Base-by-base conservation (phyloP, 1,140 invertebrate species). In the Zaprionus taronus region DNA sequence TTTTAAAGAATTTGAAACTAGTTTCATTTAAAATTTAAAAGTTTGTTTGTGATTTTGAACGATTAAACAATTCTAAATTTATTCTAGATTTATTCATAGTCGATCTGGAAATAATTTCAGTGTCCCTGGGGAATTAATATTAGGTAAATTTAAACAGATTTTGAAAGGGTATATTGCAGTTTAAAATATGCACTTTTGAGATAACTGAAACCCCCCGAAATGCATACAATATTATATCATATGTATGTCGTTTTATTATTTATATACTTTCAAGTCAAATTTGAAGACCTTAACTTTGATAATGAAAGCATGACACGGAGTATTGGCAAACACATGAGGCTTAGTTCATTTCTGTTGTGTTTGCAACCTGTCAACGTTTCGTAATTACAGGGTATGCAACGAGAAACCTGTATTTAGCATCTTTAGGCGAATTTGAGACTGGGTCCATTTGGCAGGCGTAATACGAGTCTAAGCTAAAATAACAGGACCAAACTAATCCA, bases 401-500 rank as follows among this genome's bases (percentile, higher is more conserved):
- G 55, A 60, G 12, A 63, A 68, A 60, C 66, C 51, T 41, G 14
- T 26, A 61, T 51, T 51, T 14, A 24, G n/a, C 0, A 0, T 51
- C 47, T 51, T 14, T 51, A 20, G 47, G 12, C 34, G 26, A 49
- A 68, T 17, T 60, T 36, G 31, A 68, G 28, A 60, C 56, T 14
- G 11, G 28, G 1, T 12, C 28, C 56, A 58, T 36, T 58, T 34
- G 9, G 17, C 26, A 15, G 20, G 14, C 38, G 58, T 70, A 70
- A 70, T 55, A 63, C 36, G 58, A 70, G 14, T 28, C 17, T 22
- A 17, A 34, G 14, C 47, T 61, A 61, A 61, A 60, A 47, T 47
- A 65, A 57, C 61, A 36, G 55, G 49, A 53, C 34, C 14, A 20
- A 22, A 67, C 49, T 81, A 82, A 86, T 77, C 83, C 83, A 81